phyloP scores from a whole-genome alignment of 2,797 vertebrate species.

The Lutjanus campechanus region DNA sequence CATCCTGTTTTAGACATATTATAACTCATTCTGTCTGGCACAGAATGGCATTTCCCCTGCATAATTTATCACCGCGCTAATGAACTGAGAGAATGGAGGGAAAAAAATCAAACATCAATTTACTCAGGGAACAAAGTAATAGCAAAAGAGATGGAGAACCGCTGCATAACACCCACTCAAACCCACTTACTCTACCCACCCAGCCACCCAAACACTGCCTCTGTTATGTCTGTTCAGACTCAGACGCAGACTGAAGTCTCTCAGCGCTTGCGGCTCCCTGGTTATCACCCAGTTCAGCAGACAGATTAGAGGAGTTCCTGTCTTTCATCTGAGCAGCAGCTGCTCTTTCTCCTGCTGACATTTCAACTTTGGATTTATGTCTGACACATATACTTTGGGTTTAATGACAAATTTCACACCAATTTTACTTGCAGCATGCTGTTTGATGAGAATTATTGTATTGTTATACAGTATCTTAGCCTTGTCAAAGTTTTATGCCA shows the following conservation, averaged over 20 bases:
- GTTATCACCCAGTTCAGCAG: constrained; percentile 68
- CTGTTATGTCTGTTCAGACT: constrained; percentile 60
- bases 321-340: constrained; percentile 71
- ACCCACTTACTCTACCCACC: constrained; percentile 38
- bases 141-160: constrained; percentile 49
- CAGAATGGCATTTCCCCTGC: constrained; percentile 57
- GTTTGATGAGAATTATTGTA: not conserved
- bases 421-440: not conserved
- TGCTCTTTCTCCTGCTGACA: constrained; percentile 58
- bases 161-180: constrained; percentile 50
- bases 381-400: constrained; percentile 2
- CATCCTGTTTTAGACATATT: constrained; percentile 48
- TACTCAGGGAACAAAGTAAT: constrained; percentile 52
- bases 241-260: constrained; percentile 57
- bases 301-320: constrained; percentile 77
- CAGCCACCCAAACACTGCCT: constrained; percentile 35
- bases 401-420: not conserved
- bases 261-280: constrained; percentile 64
- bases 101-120: constrained; percentile 37
- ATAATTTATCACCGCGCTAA: constrained; percentile 75
- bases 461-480: not conserved
- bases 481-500: not conserved
- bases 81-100: constrained; percentile 57
- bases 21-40: constrained; percentile 57
- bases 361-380: constrained; percentile 29